These are phyloP conservation scores for Hephaestus fuliginosus DNA, from an alignment of 2,797 vertebrate species.

Conservation along the genomic window DNA sequence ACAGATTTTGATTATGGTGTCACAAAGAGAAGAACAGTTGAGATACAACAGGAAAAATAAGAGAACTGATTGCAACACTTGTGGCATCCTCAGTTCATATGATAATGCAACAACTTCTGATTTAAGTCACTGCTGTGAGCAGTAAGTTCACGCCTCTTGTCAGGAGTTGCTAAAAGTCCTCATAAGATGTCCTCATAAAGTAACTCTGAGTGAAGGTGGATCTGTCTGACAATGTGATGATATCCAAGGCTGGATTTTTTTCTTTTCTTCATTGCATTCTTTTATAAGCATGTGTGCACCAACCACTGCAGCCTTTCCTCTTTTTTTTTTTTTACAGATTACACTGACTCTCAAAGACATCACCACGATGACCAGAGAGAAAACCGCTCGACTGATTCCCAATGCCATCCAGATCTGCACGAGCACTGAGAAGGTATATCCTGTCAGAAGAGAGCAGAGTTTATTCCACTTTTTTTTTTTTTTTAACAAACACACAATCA, in stretches of 20 bases:
- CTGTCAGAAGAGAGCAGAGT: not conserved
- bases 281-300: not conserved
- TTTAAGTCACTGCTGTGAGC: not conserved
- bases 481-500: not conserved
- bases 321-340: conserved; percentile 83
- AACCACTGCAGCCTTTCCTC: not conserved
- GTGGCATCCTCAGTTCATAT: not conserved
- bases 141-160: not conserved
- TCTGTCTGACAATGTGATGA: not conserved
- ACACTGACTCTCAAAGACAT: conserved; percentile 90
- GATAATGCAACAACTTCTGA: not conserved
- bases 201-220: not conserved
- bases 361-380: conserved; percentile 91
- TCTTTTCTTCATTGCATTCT: not conserved
- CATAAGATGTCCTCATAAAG: not conserved
- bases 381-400: conserved; percentile 94
- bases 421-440: conserved; percentile 89
- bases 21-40: not conserved
- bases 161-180: not conserved
- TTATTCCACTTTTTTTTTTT: not conserved
- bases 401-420: conserved; percentile 95
- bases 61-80: not conserved
- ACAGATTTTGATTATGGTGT: not conserved
- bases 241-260: not conserved
- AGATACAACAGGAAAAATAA: not conserved